Conservation (phyloP, 2,797 vertebrate species). For the Serranus cabrilla region DNA sequence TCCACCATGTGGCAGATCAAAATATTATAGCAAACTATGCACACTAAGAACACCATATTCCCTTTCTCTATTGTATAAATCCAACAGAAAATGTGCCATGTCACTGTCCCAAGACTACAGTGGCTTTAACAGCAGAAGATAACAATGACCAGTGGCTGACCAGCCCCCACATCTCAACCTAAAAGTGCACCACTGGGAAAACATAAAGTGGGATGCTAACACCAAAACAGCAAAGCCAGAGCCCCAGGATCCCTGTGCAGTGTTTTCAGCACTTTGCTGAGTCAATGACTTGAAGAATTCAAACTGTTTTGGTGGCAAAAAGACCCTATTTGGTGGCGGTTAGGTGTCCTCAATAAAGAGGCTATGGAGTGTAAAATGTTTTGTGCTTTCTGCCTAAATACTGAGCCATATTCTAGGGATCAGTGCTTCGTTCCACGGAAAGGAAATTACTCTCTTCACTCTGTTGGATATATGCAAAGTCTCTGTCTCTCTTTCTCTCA, state of each 20-base stretch:
- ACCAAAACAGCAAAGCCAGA: background rate
- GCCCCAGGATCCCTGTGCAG: constrained; percentile 19
- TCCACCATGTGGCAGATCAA: too few species aligned
- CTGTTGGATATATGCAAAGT: constrained; percentile 74
- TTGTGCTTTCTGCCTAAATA: constrained; percentile 60
- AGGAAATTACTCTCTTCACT: constrained; percentile 71
- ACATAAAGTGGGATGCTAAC: constrained; percentile 24
- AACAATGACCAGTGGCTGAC: background rate
- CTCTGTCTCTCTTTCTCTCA: constrained; percentile 48
- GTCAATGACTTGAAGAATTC: constrained; percentile 43
- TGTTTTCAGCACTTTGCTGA: constrained; percentile 45
- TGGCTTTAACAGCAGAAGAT: constrained; percentile 13
- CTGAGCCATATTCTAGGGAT: constrained; percentile 60
- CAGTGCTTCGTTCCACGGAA: constrained; percentile 64
- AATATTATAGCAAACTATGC: too few species aligned
- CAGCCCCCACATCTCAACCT: background rate
- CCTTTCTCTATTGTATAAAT: background rate
- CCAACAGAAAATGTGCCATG: background rate
- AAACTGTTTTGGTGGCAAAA: constrained; percentile 23
- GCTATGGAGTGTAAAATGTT: constrained; percentile 70
- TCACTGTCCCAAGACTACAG: background rate
- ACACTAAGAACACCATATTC: background rate
- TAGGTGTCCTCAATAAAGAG: constrained; percentile 62
- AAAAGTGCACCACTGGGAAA: constrained; percentile 7
- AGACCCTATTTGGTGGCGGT: constrained; percentile 38